Conservation (phyloP, 2,888 invertebrate genomes). For the Oeneis ivallda region DNA sequence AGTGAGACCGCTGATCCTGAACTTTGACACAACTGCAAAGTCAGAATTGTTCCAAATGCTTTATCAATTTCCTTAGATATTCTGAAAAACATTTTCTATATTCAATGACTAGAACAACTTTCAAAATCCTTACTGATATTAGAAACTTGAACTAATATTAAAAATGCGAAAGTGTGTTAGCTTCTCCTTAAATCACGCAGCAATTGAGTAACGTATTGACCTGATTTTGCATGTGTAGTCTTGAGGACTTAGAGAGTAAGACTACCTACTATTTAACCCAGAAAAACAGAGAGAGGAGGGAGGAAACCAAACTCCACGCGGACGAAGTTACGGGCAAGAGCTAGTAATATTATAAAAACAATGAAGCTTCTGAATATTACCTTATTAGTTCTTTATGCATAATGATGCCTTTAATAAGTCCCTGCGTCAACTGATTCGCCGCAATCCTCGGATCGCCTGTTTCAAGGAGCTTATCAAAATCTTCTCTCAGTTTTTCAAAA, state of each 20-base stretch:
- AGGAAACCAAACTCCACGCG: too few species aligned
- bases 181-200: too few species aligned
- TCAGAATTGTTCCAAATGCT: constrained; percentile 67
- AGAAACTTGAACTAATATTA: neutral
- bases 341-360: neutral
- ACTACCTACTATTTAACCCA: too few species aligned
- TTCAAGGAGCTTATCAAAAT: constrained; percentile 50
- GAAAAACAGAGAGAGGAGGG: too few species aligned
- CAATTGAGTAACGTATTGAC: too few species aligned
- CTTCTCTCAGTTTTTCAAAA: constrained; percentile 56
- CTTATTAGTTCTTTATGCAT: constrained; percentile 66
- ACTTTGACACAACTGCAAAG: constrained; percentile 66
- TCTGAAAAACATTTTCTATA: constrained; percentile 45
- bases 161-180: too few species aligned
- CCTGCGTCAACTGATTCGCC: constrained; percentile 51
- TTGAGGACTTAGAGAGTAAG: too few species aligned
- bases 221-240: too few species aligned
- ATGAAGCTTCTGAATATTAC: constrained; percentile 45
- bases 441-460: constrained; percentile 48
- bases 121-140: neutral
- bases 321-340: too few species aligned
- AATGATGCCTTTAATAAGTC: constrained; percentile 62
- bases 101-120: neutral
- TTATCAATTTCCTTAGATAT: constrained; percentile 64
- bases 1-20: constrained; percentile 63